Conservation (phyloP, 2,113 vertebrate species). For the Cygnus atratus region DNA sequence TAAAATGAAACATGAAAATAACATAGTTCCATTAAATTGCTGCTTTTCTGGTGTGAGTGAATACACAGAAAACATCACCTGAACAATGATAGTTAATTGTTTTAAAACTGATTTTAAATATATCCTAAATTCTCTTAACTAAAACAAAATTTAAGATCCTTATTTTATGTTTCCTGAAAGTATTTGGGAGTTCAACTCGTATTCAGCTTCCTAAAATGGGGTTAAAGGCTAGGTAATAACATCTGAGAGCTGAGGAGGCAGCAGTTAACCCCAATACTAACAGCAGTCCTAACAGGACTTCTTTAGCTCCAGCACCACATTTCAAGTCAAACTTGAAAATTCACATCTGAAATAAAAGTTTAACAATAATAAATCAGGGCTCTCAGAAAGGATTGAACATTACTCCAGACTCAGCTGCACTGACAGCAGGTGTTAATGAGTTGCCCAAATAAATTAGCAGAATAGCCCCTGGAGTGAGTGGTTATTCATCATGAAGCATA, state of each 20-base stretch:
- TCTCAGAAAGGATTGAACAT: background rate
- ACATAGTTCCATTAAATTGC: background rate
- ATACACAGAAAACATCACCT: background rate
- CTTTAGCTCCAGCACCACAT: background rate
- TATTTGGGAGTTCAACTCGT: background rate
- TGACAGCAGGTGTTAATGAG: background rate
- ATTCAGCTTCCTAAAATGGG: background rate
- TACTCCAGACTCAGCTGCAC: background rate
- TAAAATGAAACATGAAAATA: background rate
- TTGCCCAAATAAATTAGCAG: background rate
- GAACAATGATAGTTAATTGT: background rate
- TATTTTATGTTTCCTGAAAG: background rate
- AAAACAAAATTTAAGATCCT: background rate
- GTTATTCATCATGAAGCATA: background rate
- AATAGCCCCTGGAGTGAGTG: background rate
- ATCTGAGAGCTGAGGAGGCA: background rate
- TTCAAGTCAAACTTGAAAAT: background rate
- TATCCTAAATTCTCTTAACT: conserved; percentile 11
- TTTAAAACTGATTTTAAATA: background rate
- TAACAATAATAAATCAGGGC: background rate
- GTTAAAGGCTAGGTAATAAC: background rate
- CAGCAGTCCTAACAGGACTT: background rate
- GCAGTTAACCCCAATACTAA: background rate
- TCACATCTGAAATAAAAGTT: conserved; percentile 3
- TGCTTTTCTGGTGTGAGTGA: background rate